Evolutionary conservation across 2,888 invertebrate genomes (phyloP).

Genomic region (Abscondita cerata): DNA sequence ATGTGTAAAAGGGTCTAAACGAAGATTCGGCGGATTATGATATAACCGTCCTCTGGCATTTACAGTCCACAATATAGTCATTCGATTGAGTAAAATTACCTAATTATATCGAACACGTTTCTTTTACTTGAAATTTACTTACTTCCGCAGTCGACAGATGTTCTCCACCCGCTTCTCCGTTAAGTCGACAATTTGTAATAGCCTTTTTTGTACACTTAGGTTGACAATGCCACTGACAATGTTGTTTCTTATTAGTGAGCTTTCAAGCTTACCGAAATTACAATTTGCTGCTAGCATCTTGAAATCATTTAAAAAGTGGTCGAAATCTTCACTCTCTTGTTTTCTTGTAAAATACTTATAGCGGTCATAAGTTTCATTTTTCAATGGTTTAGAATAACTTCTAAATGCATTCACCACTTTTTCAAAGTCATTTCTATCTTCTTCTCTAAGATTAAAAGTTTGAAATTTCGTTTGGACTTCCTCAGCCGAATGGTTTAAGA

Average conservation of each 20-base stretch:
- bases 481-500: constrained; percentile 16
- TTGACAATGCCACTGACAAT: constrained; percentile 29
- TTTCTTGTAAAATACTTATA: constrained; percentile 30
- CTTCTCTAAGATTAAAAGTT: constrained; percentile 27
- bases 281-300: constrained; percentile 12
- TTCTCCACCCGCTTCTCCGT: constrained; percentile 30
- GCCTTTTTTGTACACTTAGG: constrained; percentile 30
- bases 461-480: constrained; percentile 35
- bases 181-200: constrained; percentile 4
- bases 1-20: too few relatives aligned
- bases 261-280: constrained; percentile 26
- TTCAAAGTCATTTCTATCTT: constrained; percentile 14
- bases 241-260: constrained; percentile 17
- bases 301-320: constrained; percentile 22
- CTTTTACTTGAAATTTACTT: constrained; percentile 40
- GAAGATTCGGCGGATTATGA: too few relatives aligned
- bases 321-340: constrained; percentile 25
- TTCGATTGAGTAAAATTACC: too few relatives aligned
- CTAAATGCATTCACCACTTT: constrained; percentile 25
- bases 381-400: constrained; percentile 23
- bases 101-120: too few relatives aligned
- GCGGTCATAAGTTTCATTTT: too few relatives aligned
- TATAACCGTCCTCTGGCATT: too few relatives aligned
- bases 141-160: constrained; percentile 36
- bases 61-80: too few relatives aligned